Conservation (phyloP, 2,888 invertebrate genomes). For the Lepidocyrtinus sp. region DNA sequence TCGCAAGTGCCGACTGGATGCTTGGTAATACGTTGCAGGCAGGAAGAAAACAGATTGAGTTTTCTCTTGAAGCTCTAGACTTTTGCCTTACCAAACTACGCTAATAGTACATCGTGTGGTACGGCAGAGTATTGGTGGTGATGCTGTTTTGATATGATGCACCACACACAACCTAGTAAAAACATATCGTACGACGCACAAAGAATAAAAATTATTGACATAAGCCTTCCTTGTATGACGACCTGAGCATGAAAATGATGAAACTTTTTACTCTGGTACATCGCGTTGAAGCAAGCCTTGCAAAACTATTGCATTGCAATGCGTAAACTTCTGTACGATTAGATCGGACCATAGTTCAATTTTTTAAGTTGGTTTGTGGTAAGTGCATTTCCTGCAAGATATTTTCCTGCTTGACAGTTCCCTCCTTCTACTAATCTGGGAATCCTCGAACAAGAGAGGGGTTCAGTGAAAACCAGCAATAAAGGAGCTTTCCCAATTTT, state of each 20-base stretch:
- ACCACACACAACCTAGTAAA: background rate
- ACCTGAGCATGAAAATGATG: background rate
- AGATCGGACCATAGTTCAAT: background rate
- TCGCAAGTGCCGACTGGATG: conserved; percentile 44
- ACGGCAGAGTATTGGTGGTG: background rate
- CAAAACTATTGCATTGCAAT: background rate
- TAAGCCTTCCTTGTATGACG: background rate
- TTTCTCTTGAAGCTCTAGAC: background rate
- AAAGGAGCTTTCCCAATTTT: too few relatives aligned
- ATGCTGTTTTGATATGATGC: background rate
- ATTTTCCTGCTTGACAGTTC: too few relatives aligned
- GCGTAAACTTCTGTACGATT: background rate
- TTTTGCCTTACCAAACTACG: background rate
- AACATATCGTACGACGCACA: background rate
- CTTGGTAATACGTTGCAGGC: conserved; percentile 30
- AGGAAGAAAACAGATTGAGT: background rate
- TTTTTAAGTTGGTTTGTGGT: background rate
- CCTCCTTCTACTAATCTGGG: too few relatives aligned
- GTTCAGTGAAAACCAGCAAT: too few relatives aligned
- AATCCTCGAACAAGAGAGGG: too few relatives aligned
- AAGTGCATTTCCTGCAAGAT: conserved; percentile 29
- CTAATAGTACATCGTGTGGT: background rate
- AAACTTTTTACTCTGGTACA: background rate
- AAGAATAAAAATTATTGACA: background rate
- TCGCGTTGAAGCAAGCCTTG: background rate